Percentiles rank a stretch among this genome's conserved stretches.
Evolutionary conservation across 2,113 vertebrate species (phyloP).

Genomic region (Donacobius atricapilla): DNA sequence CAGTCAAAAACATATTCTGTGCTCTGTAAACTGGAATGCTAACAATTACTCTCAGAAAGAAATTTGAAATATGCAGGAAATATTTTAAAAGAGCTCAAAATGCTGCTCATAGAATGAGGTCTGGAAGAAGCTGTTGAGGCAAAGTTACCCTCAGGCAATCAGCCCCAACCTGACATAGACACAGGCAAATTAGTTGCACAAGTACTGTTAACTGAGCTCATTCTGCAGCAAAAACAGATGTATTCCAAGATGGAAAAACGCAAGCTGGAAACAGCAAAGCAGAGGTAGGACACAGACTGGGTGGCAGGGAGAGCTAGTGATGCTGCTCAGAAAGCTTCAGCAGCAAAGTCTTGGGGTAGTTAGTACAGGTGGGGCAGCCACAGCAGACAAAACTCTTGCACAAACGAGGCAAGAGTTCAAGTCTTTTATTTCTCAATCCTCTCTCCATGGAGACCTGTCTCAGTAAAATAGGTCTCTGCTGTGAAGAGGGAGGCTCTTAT

Average conservation of each 20-base stretch:
- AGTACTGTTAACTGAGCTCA: background rate
- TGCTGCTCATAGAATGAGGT: background rate
- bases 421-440: background rate
- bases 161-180: background rate
- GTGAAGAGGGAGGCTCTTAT: background rate
- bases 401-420: background rate
- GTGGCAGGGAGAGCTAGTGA: background rate
- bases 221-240: background rate
- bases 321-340: background rate
- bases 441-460: background rate
- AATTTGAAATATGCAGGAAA: background rate
- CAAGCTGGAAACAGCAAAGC: background rate
- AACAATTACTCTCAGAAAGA: slow-evolving; percentile 10
- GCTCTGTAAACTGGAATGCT: background rate
- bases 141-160: slow-evolving; percentile 15
- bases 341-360: background rate
- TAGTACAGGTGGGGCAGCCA: background rate
- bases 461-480: background rate
- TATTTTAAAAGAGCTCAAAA: slow-evolving; percentile 5
- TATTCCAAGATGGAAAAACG: background rate
- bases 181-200: slow-evolving; percentile 15
- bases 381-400: background rate
- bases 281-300: background rate
- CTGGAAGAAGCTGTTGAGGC: slow-evolving; percentile 3
- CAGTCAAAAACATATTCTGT: background rate